Evolutionary conservation across 2,113 vertebrate genomes (phyloP).

Genomic region (Phasianus colchicus): DNA sequence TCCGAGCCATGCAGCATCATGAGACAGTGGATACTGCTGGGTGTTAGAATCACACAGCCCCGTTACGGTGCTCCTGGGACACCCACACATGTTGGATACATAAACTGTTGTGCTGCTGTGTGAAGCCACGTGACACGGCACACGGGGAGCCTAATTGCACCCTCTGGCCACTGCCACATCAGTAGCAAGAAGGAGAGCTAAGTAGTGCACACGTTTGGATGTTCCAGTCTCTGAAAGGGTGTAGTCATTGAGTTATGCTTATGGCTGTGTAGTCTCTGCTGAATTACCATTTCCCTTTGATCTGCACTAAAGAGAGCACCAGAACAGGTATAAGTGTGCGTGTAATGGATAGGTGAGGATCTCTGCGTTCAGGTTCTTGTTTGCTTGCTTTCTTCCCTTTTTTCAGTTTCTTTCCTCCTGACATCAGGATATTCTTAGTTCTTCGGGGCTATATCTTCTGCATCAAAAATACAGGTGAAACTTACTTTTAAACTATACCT

Average conservation of each 20-base stretch:
- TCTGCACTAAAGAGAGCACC: background rate
- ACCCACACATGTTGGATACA: background rate
- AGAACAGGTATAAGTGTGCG: background rate
- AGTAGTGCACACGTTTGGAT: background rate
- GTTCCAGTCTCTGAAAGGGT: background rate
- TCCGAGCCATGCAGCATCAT: background rate
- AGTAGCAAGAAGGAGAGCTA: background rate
- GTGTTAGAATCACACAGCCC: background rate
- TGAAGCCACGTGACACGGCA: background rate
- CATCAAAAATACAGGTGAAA: background rate
- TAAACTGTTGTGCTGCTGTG: background rate
- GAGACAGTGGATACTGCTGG: background rate
- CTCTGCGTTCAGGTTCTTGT: background rate
- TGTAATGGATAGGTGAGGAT: background rate
- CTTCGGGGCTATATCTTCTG: background rate
- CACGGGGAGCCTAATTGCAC: background rate
- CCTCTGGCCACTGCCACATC: background rate
- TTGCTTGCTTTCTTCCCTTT: background rate
- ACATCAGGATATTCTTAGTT: background rate
- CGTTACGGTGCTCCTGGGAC: background rate
- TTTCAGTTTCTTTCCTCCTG: background rate
- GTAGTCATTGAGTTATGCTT: background rate
- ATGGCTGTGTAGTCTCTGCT: background rate
- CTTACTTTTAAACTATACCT: background rate
- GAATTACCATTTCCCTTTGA: conserved; percentile 20